Percentiles rank a stretch among this genome's conserved stretches.
These are phyloP conservation scores for Mesochorus sp. DNA, from an alignment of 2,888 invertebrate genomes.

Conservation along the genomic window DNA sequence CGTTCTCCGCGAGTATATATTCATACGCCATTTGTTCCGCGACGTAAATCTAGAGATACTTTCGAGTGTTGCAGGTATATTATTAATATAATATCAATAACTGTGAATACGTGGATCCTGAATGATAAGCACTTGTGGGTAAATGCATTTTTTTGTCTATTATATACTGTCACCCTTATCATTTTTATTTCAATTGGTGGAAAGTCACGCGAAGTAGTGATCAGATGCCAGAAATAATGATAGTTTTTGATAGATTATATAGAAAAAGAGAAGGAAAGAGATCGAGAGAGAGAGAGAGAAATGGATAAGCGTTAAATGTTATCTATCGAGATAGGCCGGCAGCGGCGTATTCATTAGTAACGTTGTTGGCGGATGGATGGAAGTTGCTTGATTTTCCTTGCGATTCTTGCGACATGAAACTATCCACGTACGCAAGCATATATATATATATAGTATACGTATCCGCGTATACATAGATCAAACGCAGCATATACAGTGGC, in stretches of 20 bases:
- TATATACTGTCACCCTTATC: not conserved
- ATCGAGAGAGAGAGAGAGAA: not conserved
- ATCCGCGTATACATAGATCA: not conserved
- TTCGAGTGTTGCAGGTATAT: conserved; percentile 25
- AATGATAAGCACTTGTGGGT: not conserved
- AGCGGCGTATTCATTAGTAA: conserved; percentile 56
- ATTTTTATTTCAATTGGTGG: not conserved
- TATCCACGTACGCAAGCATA: not conserved
- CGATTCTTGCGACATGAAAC: conserved; percentile 32
- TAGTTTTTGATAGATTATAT: too few relatives aligned
- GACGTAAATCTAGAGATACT: conserved; percentile 60
- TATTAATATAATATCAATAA: not conserved
- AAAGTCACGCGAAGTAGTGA: not conserved
- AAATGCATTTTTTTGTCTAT: conserved; percentile 8
- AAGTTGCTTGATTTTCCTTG: conserved; percentile 69
- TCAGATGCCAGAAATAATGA: not conserved
- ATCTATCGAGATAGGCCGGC: not conserved
- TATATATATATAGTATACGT: not conserved
- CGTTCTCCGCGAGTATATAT: conserved; percentile 60
- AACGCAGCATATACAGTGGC: conserved; percentile 22
- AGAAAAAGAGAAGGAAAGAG: not conserved
- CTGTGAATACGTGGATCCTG: not conserved
- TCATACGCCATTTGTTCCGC: conserved; percentile 65
- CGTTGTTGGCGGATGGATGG: conserved; percentile 73
- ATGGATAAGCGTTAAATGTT: not conserved